These are phyloP conservation scores for Gallinago jamesoni DNA, from an alignment of 2,113 vertebrate species.

Conservation along the genomic window DNA sequence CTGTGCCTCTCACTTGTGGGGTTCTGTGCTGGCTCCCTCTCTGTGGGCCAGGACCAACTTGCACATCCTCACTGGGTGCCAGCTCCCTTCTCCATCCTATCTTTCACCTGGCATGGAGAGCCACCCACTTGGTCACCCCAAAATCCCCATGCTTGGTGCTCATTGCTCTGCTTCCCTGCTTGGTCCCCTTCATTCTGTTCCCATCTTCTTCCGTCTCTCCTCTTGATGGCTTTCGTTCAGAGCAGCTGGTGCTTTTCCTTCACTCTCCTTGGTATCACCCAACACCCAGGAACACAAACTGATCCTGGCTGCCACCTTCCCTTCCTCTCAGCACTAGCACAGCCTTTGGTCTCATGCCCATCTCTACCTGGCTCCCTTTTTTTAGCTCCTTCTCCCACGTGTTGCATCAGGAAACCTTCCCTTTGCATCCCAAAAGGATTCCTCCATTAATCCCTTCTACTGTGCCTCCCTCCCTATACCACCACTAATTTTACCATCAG, in stretches of 20 bases:
- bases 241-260: neutral
- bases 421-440: neutral
- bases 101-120: neutral
- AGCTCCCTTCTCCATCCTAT: neutral
- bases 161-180: neutral
- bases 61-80: neutral
- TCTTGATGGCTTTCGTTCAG: neutral
- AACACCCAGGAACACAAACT: neutral
- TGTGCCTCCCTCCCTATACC: neutral
- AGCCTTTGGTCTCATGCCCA: neutral
- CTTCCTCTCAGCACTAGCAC: neutral
- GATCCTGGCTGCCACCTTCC: neutral
- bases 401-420: neutral
- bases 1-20: fast-evolving
- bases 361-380: neutral
- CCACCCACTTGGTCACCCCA: neutral
- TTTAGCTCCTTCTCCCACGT: neutral
- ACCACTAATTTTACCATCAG: neutral
- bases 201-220: neutral
- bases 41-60: neutral
- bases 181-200: neutral
- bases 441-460: neutral
- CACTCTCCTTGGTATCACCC: neutral
- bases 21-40: neutral
- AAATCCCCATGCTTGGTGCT: fast-evolving